Conservation (phyloP, 2,797 vertebrate genomes). For the Scleropages formosus region DNA sequence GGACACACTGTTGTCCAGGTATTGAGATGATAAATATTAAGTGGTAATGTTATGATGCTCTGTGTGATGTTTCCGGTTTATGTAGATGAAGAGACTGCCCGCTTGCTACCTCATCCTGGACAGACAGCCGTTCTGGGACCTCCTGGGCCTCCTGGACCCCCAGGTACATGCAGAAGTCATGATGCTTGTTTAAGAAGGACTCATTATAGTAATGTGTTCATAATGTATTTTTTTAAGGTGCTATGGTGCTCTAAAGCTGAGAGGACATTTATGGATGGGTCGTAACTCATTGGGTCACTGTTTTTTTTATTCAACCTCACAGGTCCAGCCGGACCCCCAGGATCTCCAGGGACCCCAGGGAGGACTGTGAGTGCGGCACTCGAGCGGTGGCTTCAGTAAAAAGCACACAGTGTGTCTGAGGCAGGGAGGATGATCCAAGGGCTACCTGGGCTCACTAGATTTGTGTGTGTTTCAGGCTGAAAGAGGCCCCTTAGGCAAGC, state of each 20-base stretch:
- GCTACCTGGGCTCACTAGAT: conserved; percentile 32
- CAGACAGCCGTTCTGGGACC: conserved; percentile 30
- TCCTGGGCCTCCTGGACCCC: conserved; percentile 42
- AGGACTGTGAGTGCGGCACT: conserved; percentile 38
- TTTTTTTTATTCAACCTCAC: conserved; percentile 21
- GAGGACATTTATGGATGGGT: not conserved
- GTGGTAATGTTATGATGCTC: not conserved
- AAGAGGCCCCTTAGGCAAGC: conserved; percentile 58
- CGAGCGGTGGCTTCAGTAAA: not conserved
- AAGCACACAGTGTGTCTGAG: not conserved
- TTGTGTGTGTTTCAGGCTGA: conserved; percentile 52
- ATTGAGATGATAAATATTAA: not conserved
- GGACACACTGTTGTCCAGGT: not conserved
- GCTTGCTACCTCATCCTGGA: conserved; percentile 20
- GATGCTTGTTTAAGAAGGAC: not conserved
- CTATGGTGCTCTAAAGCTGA: too few relatives aligned
- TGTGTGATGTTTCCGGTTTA: conserved; percentile 18
- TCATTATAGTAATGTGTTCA: not conserved
- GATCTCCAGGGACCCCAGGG: conserved; percentile 58
- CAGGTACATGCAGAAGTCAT: too few relatives aligned
- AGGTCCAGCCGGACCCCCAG: conserved; percentile 69
- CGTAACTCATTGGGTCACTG: too few relatives aligned
- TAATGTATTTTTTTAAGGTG: not conserved
- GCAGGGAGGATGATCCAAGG: not conserved
- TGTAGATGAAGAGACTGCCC: conserved; percentile 37